Percentiles rank a stretch among this genome's conserved stretches.
Conservation (phyloP, 30 jellyfish, hydroid and myxozoan genomes). For the Aurelia sp. region DNA sequence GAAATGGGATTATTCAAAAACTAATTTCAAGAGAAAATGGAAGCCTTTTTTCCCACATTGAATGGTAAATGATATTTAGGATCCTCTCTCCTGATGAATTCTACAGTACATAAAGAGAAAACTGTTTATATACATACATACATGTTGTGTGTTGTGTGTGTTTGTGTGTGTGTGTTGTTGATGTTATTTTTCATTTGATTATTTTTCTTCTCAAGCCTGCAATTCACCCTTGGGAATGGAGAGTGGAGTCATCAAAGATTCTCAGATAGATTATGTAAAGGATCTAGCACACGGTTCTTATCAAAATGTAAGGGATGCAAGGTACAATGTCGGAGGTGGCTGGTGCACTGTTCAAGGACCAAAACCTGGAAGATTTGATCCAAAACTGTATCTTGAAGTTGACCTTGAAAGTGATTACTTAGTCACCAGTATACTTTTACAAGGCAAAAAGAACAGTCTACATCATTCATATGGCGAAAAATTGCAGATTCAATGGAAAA, state of each 20-base stretch:
- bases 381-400: neutral
- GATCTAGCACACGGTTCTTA: neutral
- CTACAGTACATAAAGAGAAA: too few species aligned
- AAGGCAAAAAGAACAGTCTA: neutral
- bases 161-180: too few species aligned
- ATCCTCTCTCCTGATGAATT: too few species aligned
- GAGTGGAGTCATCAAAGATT: conserved; percentile 42
- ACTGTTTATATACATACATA: too few species aligned
- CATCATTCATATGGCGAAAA: conserved; percentile 18
- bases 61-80: too few species aligned
- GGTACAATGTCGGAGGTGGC: conserved; percentile 7
- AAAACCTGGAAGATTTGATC: conserved; percentile 1
- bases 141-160: too few species aligned
- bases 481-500: conserved; percentile 22
- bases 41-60: too few species aligned
- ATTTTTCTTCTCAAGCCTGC: conserved; percentile 48
- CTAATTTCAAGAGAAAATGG: too few species aligned
- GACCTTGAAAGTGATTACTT: neutral
- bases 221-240: conserved; percentile 75
- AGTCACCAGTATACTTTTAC: conserved; percentile 23
- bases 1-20: too few species aligned
- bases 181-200: too few species aligned
- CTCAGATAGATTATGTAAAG: conserved; percentile 31
- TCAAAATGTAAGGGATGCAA: neutral
- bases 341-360: conserved; percentile 8